phyloP scores from a whole-genome alignment of 2,888 invertebrate species.

The Drosophila lutescens region DNA sequence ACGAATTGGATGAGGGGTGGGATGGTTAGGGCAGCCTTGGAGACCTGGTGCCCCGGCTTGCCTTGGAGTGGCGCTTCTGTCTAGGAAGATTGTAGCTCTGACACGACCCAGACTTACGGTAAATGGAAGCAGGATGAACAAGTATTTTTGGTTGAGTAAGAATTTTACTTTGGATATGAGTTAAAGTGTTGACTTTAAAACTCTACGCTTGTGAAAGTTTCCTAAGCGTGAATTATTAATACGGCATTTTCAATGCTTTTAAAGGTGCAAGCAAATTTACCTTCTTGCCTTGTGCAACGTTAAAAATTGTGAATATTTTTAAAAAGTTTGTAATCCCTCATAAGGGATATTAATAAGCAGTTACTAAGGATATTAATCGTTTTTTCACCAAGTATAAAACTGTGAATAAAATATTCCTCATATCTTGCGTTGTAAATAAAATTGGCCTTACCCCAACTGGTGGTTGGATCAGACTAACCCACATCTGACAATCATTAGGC shows the following conservation, averaged over 20 bases:
- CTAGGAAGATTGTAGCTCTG: conserved; percentile 18
- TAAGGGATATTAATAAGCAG: too few relatives aligned
- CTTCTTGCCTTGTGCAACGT: too few relatives aligned
- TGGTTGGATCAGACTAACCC: conserved; percentile 15
- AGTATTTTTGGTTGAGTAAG: neutral
- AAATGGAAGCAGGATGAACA: neutral
- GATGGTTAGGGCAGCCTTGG: conserved; percentile 1
- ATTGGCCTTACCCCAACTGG: conserved; percentile 10
- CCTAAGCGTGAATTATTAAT: too few relatives aligned
- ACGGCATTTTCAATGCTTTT: too few relatives aligned
- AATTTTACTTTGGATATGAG: neutral
- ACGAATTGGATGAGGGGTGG: conserved; percentile 20
- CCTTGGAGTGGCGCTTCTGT: conserved; percentile 15
- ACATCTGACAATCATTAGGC: conserved; percentile 50
- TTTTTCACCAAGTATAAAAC: neutral
- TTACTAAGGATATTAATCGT: too few relatives aligned
- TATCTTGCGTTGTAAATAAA: neutral
- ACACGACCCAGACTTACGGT: conserved; percentile 13
- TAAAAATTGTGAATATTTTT: too few relatives aligned
- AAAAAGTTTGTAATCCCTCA: too few relatives aligned
- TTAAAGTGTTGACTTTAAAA: neutral
- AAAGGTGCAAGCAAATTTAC: too few relatives aligned
- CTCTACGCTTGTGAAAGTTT: too few relatives aligned
- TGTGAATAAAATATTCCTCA: neutral
- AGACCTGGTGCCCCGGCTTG: conserved; percentile 17